A percentile compares a stretch with the other conserved stretches of the same genome.
Conservation (phyloP, 2,113 vertebrate genomes). For the Hypocryptadius cinnamomeus region DNA sequence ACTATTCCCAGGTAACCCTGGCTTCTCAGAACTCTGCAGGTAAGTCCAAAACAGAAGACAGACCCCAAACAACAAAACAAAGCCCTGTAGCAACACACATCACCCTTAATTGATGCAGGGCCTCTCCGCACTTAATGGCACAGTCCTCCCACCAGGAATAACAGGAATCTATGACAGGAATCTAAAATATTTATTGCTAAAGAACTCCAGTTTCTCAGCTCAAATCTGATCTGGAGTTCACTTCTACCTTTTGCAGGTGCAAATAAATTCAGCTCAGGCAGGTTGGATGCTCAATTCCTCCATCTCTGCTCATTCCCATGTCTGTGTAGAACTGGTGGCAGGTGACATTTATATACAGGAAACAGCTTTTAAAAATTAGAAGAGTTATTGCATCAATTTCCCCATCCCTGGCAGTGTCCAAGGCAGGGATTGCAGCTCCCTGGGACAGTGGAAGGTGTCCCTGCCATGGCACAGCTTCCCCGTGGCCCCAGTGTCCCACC, state of each 20-base stretch:
- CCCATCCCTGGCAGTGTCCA: not conserved
- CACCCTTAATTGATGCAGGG: not conserved
- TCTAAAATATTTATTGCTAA: not conserved
- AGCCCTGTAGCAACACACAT: not conserved
- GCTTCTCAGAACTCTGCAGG: not conserved
- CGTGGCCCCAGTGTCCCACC: not conserved
- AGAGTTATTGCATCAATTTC: not conserved
- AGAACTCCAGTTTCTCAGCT: not conserved
- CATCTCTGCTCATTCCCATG: fast-evolving
- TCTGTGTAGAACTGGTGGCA: not conserved
- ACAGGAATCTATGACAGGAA: not conserved
- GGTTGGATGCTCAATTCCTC: not conserved
- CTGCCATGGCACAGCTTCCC: not conserved
- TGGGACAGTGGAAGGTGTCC: not conserved
- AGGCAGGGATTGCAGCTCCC: not conserved
- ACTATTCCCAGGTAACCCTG: not conserved
- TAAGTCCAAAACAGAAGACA: not conserved
- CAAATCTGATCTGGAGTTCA: not conserved
- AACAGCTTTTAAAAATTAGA: not conserved
- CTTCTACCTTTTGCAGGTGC: not conserved
- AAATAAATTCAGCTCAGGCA: not conserved
- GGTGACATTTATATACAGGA: not conserved
- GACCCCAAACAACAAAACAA: not conserved
- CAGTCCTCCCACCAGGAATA: not conserved
- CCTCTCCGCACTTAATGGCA: not conserved